Percentiles rank a stretch among this genome's conserved stretches.
phyloP scores from a whole-genome alignment of 30 jellyfish, hydroid and myxozoan species.

The Aurelia aurita region DNA sequence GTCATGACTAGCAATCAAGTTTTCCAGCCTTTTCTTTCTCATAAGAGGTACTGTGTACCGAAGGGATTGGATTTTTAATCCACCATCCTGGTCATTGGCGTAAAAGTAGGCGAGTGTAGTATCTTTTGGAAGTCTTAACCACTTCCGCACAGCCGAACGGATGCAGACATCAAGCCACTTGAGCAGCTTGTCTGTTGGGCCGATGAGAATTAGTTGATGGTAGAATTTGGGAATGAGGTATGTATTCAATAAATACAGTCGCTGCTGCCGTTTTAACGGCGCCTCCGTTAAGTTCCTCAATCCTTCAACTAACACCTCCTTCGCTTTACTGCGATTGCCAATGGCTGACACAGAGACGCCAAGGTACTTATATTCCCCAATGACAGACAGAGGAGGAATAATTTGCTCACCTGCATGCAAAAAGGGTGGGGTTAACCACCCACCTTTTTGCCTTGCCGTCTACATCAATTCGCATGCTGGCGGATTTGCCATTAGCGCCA shows the following conservation, averaged over 20 bases:
- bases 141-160: background rate
- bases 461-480: background rate
- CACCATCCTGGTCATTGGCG: slow-evolving; percentile 6
- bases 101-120: background rate
- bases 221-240: background rate
- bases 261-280: slow-evolving; percentile 15
- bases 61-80: slow-evolving; percentile 1
- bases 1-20: background rate
- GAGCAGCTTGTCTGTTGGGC: background rate
- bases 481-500: background rate
- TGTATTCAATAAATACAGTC: background rate
- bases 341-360: background rate
- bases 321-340: background rate
- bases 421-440: background rate
- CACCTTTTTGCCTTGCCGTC: slow-evolving; percentile 13
- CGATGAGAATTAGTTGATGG: background rate
- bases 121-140: background rate
- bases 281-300: background rate
- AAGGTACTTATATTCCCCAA: too few species aligned
- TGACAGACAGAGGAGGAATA: background rate
- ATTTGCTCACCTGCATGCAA: background rate
- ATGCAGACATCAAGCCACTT: background rate
- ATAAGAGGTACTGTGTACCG: background rate
- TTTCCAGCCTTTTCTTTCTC: background rate
- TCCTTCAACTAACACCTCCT: background rate